Evolutionary conservation across 2,797 vertebrate genomes (phyloP).

Genomic region (Schizopygopsis malacanthus): DNA sequence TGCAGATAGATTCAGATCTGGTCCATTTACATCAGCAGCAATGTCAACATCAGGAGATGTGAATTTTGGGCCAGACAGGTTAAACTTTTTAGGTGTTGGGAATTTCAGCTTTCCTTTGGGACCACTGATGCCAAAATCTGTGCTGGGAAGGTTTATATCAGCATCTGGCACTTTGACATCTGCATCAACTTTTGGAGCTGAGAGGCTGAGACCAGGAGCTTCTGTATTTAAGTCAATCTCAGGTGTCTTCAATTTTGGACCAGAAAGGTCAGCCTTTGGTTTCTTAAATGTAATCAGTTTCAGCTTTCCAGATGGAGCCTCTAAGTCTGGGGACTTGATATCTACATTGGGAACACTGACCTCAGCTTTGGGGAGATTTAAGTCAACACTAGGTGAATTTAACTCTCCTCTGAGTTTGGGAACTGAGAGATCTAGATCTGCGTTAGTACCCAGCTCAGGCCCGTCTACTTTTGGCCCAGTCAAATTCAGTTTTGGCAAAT

Average conservation of each 20-base stretch:
- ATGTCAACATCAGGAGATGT: slow-evolving; percentile 66
- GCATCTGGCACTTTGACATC: slow-evolving; percentile 64
- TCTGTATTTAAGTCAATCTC: slow-evolving; percentile 51
- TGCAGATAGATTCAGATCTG: slow-evolving; percentile 60
- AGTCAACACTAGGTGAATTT: slow-evolving; percentile 31
- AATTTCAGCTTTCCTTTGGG: slow-evolving; percentile 68
- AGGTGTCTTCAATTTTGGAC: slow-evolving; percentile 52
- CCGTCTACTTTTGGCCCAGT: slow-evolving; percentile 44
- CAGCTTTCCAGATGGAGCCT: slow-evolving; percentile 55
- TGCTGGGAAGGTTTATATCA: slow-evolving; percentile 66
- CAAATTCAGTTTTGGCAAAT: slow-evolving; percentile 48
- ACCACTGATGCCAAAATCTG: slow-evolving; percentile 62
- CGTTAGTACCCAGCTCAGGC: slow-evolving; percentile 36
- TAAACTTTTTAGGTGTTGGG: slow-evolving; percentile 55
- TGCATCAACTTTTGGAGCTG: slow-evolving; percentile 65
- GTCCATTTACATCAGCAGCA: slow-evolving; percentile 59
- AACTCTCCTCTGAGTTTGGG: slow-evolving; percentile 44
- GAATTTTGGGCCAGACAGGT: slow-evolving; percentile 62
- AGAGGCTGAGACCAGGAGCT: slow-evolving; percentile 62
- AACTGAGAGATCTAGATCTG: slow-evolving; percentile 40
- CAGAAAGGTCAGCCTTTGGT: slow-evolving; percentile 41
- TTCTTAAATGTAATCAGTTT: slow-evolving; percentile 58
- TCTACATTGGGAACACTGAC: slow-evolving; percentile 45
- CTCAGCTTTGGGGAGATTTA: slow-evolving; percentile 60
- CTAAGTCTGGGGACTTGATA: slow-evolving; percentile 52